These are phyloP conservation scores for Schizotus pectinicornis DNA, from an alignment of 2,888 invertebrate genomes.

Conservation along the genomic window DNA sequence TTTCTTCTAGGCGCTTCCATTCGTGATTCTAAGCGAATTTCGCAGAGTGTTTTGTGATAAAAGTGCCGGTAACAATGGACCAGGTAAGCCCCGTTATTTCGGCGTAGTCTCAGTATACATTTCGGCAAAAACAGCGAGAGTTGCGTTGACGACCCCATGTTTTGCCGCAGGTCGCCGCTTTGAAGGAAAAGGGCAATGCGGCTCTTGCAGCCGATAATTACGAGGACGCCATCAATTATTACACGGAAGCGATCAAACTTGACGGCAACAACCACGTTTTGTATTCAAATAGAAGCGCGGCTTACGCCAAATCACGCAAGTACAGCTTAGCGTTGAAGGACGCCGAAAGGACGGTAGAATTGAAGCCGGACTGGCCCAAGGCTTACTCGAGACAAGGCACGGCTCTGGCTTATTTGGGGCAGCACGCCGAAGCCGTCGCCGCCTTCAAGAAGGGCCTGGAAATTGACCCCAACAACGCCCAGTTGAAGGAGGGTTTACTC, in stretches of 20 bases:
- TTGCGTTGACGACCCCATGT: neutral
- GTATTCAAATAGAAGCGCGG: constrained; percentile 91
- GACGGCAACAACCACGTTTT: constrained; percentile 87
- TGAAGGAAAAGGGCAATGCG: constrained; percentile 88
- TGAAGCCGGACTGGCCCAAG: constrained; percentile 88
- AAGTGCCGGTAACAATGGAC: constrained; percentile 17
- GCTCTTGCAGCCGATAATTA: constrained; percentile 79
- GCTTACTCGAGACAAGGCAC: constrained; percentile 90
- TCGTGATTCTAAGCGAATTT: no score
- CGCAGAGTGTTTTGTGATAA: constrained; percentile 4
- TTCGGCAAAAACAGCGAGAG: no score
- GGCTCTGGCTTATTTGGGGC: constrained; percentile 78
- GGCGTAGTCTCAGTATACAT: neutral
- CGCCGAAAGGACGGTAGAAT: constrained; percentile 80
- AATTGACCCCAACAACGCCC: constrained; percentile 75
- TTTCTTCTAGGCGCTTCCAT: no score
- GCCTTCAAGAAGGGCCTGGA: constrained; percentile 78
- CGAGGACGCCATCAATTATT: constrained; percentile 79
- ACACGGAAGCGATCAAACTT: constrained; percentile 80
- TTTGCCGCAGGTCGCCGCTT: constrained; percentile 69
- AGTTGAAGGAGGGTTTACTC: constrained; percentile 70
- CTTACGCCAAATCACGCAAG: constrained; percentile 80
- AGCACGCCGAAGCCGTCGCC: constrained; percentile 75
- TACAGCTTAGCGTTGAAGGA: constrained; percentile 80
- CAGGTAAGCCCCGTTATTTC: constrained; percentile 7